A percentile compares a stretch with the other conserved stretches of the same genome.
Conservation (phyloP, 2,797 vertebrate genomes). For the Enteromius argenteus region DNA sequence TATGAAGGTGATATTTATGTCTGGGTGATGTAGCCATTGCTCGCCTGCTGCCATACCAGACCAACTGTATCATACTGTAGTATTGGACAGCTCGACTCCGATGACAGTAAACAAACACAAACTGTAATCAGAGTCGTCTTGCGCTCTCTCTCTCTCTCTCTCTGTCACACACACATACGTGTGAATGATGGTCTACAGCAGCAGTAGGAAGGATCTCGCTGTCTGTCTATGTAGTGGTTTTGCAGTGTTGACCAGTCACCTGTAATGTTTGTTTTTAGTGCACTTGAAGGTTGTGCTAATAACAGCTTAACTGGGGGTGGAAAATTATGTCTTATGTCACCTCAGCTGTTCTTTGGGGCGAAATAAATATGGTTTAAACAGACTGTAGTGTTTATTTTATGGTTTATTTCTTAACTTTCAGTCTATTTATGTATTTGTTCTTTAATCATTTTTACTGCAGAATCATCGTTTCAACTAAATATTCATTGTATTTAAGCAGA, state of each 20-base stretch:
- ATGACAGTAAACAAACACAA: constrained; percentile 74
- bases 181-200: constrained; percentile 38
- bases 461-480: not conserved
- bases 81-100: constrained; percentile 68
- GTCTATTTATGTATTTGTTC: not conserved
- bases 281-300: constrained; percentile 54
- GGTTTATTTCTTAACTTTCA: not conserved
- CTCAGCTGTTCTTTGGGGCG: constrained; percentile 38
- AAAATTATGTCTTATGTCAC: constrained; percentile 54
- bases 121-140: constrained; percentile 57
- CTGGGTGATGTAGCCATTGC: constrained; percentile 72
- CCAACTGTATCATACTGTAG: constrained; percentile 75
- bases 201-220: constrained; percentile 35
- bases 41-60: constrained; percentile 72
- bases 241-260: constrained; percentile 50
- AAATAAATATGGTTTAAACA: constrained; percentile 24
- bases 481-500: not conserved
- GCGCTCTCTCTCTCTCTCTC: not conserved
- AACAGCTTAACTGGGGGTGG: constrained; percentile 51
- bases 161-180: not conserved
- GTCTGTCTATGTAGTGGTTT: constrained; percentile 32
- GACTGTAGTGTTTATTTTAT: not conserved
- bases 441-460: not conserved
- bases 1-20: constrained; percentile 60
- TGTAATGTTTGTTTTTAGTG: constrained; percentile 62